Percentiles rank a stretch among this genome's conserved stretches.
Conservation (phyloP, 1,140 invertebrate genomes). For the Pseudomyrmex concolor region DNA sequence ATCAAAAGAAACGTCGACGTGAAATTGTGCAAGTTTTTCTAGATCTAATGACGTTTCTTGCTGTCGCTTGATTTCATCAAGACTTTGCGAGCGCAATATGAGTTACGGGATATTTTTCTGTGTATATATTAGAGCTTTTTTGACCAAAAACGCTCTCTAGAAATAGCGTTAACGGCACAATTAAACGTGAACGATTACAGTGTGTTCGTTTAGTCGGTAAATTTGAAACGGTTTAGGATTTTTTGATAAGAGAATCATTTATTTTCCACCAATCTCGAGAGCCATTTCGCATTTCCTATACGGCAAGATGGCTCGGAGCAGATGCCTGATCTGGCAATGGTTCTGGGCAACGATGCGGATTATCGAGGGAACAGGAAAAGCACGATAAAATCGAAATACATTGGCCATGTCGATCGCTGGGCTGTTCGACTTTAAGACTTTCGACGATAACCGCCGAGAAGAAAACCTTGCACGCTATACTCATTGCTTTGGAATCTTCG, state of each 20-base stretch:
- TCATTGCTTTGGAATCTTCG: constrained; percentile 64
- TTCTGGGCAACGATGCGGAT: constrained; percentile 30
- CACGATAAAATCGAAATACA: constrained; percentile 64
- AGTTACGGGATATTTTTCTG: too few relatives aligned
- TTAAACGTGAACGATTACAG: not conserved
- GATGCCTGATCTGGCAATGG: constrained; percentile 40
- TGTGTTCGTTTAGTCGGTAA: not conserved
- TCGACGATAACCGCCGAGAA: constrained; percentile 48
- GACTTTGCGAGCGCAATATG: too few relatives aligned
- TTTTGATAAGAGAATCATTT: not conserved
- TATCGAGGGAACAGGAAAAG: constrained; percentile 53
- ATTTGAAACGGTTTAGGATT: not conserved
- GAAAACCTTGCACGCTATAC: constrained; percentile 36
- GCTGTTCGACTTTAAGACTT: constrained; percentile 63
- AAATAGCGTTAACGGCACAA: not conserved
- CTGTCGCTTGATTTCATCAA: too few relatives aligned
- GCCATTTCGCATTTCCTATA: constrained; percentile 7
- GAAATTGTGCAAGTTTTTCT: not conserved
- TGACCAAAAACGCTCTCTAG: too few relatives aligned
- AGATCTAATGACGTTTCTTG: not conserved
- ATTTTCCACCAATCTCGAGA: not conserved
- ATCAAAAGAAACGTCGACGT: not conserved
- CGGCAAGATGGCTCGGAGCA: not conserved
- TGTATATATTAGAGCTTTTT: too few relatives aligned
- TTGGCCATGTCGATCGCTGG: constrained; percentile 56